Percentiles rank a stretch among this genome's conserved stretches.
Evolutionary conservation across 2,888 invertebrate species (phyloP).

Genomic region (Yponomeuta sedellus): DNA sequence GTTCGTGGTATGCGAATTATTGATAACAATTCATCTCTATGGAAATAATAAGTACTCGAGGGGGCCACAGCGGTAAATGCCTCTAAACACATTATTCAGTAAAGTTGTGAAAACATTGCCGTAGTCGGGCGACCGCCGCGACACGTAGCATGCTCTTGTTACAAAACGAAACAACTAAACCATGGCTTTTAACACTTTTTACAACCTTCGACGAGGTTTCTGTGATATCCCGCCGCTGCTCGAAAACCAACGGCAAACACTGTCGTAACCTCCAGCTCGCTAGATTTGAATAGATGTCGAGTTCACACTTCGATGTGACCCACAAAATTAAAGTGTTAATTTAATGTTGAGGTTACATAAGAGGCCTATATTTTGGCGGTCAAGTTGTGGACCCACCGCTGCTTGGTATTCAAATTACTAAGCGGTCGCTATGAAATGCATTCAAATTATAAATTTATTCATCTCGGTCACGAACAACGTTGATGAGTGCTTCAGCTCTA

Average conservation of each 20-base stretch:
- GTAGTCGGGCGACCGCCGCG: conserved; percentile 31
- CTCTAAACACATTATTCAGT: conserved; percentile 51
- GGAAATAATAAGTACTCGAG: conserved; percentile 25
- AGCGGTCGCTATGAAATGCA: conserved; percentile 32
- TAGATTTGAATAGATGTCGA: conserved; percentile 21
- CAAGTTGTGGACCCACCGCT: neutral
- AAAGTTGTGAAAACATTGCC: conserved; percentile 56
- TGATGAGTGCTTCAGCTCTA: conserved; percentile 26
- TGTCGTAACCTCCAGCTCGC: conserved; percentile 7
- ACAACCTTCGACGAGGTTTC: conserved; percentile 54
- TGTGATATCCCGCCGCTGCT: conserved; percentile 26
- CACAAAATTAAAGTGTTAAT: conserved; percentile 22
- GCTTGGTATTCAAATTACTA: conserved; percentile 38
- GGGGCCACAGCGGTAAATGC: conserved; percentile 37
- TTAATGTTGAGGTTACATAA: conserved; percentile 33
- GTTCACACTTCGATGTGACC: conserved; percentile 31
- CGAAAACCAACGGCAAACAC: conserved; percentile 11
- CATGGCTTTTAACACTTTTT: neutral
- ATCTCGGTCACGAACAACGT: conserved; percentile 25
- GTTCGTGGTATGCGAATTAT: conserved; percentile 24
- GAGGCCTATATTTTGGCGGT: conserved; percentile 31
- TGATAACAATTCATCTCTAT: conserved; percentile 16
- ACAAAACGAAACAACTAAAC: conserved; percentile 31
- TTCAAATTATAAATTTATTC: conserved; percentile 35
- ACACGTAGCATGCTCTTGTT: conserved; percentile 28